These are phyloP conservation scores for Malachius bipustulatus DNA, from an alignment of 2,888 invertebrate genomes.

Conservation along the genomic window DNA sequence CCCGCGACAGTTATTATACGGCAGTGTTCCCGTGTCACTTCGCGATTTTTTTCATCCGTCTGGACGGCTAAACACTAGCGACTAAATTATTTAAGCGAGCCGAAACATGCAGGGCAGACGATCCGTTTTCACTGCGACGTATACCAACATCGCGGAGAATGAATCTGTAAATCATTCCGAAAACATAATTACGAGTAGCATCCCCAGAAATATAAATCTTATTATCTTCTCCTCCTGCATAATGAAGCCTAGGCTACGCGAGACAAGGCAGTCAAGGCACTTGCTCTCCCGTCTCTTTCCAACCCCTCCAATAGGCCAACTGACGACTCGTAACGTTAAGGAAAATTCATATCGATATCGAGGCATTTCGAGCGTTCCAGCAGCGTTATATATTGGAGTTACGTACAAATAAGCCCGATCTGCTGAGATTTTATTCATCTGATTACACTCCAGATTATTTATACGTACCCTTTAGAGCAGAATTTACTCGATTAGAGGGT, in stretches of 20 bases:
- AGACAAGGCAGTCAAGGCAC: background rate
- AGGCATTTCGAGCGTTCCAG: too few relatives aligned
- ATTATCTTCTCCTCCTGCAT: slow-evolving; percentile 24
- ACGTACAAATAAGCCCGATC: too few relatives aligned
- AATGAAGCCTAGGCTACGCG: slow-evolving; percentile 16
- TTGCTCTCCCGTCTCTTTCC: too few relatives aligned
- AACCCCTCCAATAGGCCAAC: too few relatives aligned
- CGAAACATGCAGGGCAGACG: background rate
- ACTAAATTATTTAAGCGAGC: slow-evolving; percentile 1
- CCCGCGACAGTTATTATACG: slow-evolving; percentile 3
- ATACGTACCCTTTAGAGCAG: too few relatives aligned
- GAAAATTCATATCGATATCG: too few relatives aligned
- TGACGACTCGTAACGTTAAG: too few relatives aligned
- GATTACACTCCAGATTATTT: too few relatives aligned
- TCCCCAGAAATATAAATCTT: slow-evolving; percentile 28
- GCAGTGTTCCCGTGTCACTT: background rate
- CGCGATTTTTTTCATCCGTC: background rate
- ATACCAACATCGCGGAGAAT: slow-evolving; percentile 10
- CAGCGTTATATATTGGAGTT: too few relatives aligned
- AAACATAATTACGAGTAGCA: slow-evolving; percentile 26
- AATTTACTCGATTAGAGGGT: too few relatives aligned
- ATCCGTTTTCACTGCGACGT: background rate
- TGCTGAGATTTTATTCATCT: too few relatives aligned
- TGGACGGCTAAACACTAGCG: background rate
- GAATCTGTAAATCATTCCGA: slow-evolving; percentile 28